phyloP scores from a whole-genome alignment of 2,888 invertebrate species.

The Carabus problematicus region DNA sequence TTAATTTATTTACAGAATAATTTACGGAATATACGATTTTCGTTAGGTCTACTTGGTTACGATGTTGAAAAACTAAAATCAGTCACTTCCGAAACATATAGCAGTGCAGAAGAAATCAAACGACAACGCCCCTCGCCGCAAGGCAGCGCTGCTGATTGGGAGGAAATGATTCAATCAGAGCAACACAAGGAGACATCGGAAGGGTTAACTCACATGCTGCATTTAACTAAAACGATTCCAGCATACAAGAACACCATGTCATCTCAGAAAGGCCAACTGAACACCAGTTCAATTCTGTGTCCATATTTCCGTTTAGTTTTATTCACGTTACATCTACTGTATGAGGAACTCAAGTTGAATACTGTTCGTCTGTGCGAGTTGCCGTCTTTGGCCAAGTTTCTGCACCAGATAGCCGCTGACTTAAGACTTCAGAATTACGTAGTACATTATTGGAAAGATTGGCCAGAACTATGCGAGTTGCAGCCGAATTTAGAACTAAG shows the following conservation, averaged over 20 bases:
- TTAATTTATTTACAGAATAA: constrained; percentile 6
- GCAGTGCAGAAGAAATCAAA: constrained; percentile 69
- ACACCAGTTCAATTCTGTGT: constrained; percentile 73
- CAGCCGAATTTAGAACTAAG: constrained; percentile 52
- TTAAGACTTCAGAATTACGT: constrained; percentile 74
- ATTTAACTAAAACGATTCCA: constrained; percentile 44
- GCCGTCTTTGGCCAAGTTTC: constrained; percentile 71
- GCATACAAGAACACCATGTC: constrained; percentile 49
- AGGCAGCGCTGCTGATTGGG: constrained; percentile 85
- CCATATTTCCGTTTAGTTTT: constrained; percentile 76
- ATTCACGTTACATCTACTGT: constrained; percentile 84
- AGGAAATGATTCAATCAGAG: constrained; percentile 64
- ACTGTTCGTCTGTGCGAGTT: constrained; percentile 72
- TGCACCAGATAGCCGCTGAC: constrained; percentile 80
- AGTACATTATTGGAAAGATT: constrained; percentile 86
- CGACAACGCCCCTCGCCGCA: constrained; percentile 80
- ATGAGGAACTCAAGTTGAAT: constrained; percentile 90
- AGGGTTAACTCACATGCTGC: constrained; percentile 60
- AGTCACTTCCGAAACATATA: constrained; percentile 55
- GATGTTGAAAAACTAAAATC: constrained; percentile 67
- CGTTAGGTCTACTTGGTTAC: constrained; percentile 72
- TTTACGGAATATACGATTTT: background rate
- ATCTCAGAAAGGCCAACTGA: constrained; percentile 61
- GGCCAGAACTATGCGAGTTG: constrained; percentile 68
- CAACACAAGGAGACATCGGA: constrained; percentile 63